Percentiles rank a stretch among this genome's conserved stretches.
Evolutionary conservation across 2,888 invertebrate species (phyloP).

Genomic region (Tanypteryx hageni): DNA sequence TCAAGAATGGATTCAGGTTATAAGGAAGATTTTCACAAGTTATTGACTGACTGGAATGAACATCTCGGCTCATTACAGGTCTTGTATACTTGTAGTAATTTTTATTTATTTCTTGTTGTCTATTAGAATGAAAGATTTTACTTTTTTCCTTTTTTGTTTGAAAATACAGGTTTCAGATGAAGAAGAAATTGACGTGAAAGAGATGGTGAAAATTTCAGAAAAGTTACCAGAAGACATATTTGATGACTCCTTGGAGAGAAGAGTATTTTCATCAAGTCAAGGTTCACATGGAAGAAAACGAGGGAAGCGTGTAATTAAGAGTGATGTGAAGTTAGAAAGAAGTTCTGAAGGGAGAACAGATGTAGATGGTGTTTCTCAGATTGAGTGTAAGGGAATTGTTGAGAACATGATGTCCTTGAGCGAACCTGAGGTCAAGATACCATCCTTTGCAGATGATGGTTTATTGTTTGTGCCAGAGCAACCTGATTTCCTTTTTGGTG

Average conservation of each 20-base stretch:
- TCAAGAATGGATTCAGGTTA: constrained; percentile 65
- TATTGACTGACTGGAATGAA: constrained; percentile 77
- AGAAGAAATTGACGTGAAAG: constrained; percentile 72
- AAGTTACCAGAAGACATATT: constrained; percentile 71
- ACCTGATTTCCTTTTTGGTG: constrained; percentile 54
- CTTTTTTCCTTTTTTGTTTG: constrained; percentile 28
- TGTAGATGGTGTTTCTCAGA: constrained; percentile 51
- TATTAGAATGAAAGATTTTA: constrained; percentile 45
- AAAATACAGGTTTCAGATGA: constrained; percentile 71
- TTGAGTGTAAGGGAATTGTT: constrained; percentile 31
- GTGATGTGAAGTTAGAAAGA: constrained; percentile 54
- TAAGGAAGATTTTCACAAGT: constrained; percentile 76
- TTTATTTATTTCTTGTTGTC: neutral
- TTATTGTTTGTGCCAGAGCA: constrained; percentile 52
- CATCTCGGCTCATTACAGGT: constrained; percentile 76
- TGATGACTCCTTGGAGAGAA: constrained; percentile 68
- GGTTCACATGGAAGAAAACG: constrained; percentile 26
- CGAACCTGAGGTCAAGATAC: constrained; percentile 55
- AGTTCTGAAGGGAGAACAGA: constrained; percentile 46
- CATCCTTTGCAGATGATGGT: constrained; percentile 52
- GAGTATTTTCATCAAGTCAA: neutral
- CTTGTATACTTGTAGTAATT: neutral
- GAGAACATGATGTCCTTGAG: constrained; percentile 35
- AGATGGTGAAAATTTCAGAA: constrained; percentile 70
- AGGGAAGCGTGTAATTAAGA: constrained; percentile 38